Conservation (phyloP, 1,140 invertebrate species). For the Bombyx mori region DNA sequence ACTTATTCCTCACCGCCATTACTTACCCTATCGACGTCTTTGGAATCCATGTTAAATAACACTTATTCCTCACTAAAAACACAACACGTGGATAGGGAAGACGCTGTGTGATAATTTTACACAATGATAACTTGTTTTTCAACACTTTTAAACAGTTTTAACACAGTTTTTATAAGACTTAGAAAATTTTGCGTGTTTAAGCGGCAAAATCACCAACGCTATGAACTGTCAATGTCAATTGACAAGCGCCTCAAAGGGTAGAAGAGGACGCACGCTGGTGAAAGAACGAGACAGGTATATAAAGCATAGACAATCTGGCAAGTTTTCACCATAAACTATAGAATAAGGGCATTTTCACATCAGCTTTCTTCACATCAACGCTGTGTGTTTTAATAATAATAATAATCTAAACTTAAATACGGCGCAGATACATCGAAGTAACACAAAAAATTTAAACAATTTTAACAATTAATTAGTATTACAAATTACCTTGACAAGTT, state of each 20-base stretch:
- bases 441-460: too few species aligned
- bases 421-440: too few species aligned
- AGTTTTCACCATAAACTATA: neutral
- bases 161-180: neutral
- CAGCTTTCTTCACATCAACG: neutral
- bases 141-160: neutral
- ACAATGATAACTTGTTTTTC: neutral
- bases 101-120: neutral
- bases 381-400: neutral
- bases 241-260: neutral
- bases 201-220: neutral
- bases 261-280: neutral
- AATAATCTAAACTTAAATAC: too few species aligned
- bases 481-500: too few species aligned
- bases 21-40: neutral
- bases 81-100: neutral
- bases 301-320: neutral
- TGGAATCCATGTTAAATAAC: neutral
- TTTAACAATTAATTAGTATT: too few species aligned
- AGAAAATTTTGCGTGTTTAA: neutral
- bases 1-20: neutral
- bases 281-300: neutral
- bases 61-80: neutral
- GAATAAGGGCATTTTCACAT: neutral
- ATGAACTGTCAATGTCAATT: neutral